phyloP scores from a whole-genome alignment of 2,113 vertebrate species.

The Pycnonotus jocosus region DNA sequence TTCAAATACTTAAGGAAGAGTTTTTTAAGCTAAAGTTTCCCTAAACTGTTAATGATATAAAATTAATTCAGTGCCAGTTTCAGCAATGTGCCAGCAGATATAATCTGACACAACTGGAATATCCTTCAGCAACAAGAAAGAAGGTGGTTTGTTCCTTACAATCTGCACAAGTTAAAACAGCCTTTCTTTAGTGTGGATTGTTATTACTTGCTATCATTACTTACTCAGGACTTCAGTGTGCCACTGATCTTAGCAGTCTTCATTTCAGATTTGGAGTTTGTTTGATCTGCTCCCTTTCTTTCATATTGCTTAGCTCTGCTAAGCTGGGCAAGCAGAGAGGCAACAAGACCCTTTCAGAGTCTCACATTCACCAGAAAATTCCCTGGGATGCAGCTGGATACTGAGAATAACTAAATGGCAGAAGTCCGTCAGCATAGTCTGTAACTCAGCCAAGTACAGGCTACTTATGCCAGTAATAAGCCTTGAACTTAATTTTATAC shows the following conservation, averaged over 20 bases:
- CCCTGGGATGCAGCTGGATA: not conserved
- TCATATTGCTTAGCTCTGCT: not conserved
- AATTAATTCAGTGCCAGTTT: not conserved
- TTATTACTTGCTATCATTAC: not conserved
- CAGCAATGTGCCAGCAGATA: not conserved
- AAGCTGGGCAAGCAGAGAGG: not conserved
- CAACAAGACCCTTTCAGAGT: not conserved
- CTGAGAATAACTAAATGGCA: not conserved
- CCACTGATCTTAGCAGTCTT: not conserved
- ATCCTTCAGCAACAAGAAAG: not conserved
- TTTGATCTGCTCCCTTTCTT: not conserved
- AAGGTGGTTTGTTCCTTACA: not conserved
- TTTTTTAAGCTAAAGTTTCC: not conserved
- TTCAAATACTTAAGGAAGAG: not conserved
- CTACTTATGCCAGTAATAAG: not conserved
- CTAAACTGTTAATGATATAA: not conserved
- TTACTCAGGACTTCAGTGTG: not conserved
- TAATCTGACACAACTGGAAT: not conserved
- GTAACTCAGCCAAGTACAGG: not conserved
- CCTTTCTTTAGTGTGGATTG: not conserved
- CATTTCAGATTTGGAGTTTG: not conserved
- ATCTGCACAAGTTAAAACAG: not conserved
- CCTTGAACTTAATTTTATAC: not conserved
- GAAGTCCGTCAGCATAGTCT: not conserved
- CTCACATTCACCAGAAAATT: not conserved